Conservation (phyloP, 2,888 invertebrate species). For the Drosophila anceps region DNA sequence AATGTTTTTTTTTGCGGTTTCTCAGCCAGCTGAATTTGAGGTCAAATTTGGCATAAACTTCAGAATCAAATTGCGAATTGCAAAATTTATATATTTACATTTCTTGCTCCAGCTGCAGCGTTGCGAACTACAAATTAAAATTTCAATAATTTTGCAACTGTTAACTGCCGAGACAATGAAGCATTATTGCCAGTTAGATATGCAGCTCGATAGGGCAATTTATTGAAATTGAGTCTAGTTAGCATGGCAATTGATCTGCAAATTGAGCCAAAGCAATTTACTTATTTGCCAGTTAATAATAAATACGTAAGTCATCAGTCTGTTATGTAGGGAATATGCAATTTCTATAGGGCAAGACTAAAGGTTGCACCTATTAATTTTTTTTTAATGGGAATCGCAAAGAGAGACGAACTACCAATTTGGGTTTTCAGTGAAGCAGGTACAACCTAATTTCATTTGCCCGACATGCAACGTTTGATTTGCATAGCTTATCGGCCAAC, state of each 20-base stretch:
- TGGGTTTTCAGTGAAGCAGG: background rate
- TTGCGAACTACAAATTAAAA: background rate
- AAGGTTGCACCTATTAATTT: too few species aligned
- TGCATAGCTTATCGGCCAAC: conserved; percentile 9
- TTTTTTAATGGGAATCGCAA: background rate
- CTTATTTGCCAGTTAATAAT: background rate
- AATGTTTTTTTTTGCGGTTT: conserved; percentile 11
- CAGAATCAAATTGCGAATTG: conserved; percentile 1
- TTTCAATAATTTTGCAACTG: background rate
- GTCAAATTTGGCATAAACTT: conserved; percentile 3
- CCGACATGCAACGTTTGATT: background rate
- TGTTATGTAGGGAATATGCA: background rate
- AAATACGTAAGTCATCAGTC: background rate
- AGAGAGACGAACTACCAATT: too few species aligned
- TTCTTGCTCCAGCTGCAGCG: background rate
- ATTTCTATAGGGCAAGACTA: background rate
- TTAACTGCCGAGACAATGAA: background rate
- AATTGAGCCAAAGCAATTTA: background rate
- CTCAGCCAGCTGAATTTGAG: background rate
- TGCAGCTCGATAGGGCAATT: background rate
- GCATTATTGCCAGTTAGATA: background rate
- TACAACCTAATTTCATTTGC: background rate
- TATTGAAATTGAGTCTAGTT: conserved; percentile 1
- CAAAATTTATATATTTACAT: background rate
- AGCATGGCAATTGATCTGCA: background rate